Percentiles rank a stretch among this genome's conserved stretches.
Evolutionary conservation across 2,113 vertebrate genomes (phyloP).

Genomic region (Puntigrus tetrazona): DNA sequence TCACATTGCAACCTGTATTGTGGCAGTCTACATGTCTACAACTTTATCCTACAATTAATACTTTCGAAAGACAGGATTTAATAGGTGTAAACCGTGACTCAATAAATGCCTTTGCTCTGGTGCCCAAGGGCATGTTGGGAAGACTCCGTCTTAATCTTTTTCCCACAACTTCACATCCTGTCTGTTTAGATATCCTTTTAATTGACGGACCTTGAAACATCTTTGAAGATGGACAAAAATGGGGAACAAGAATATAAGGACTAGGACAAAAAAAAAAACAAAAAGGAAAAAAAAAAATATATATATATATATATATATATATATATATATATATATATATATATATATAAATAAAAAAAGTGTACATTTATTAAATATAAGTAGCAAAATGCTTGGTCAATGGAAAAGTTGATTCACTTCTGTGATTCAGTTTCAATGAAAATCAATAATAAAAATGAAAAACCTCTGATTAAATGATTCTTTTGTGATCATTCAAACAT

Average conservation of each 20-base stretch:
- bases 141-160: conserved; percentile 16
- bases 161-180: conserved; percentile 38
- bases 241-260: neutral
- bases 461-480: neutral
- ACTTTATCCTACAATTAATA: neutral
- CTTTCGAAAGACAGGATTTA: neutral
- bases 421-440: neutral
- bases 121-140: neutral
- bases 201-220: conserved; percentile 43
- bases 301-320: neutral
- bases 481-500: neutral
- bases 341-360: neutral
- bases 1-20: neutral
- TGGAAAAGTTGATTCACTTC: neutral
- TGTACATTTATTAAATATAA: neutral
- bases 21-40: neutral
- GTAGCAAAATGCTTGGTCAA: neutral
- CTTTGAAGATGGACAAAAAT: conserved; percentile 14
- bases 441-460: too few species aligned
- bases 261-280: too few species aligned
- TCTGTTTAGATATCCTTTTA: neutral
- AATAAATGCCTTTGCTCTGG: conserved; percentile 12
- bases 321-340: neutral
- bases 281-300: too few species aligned
- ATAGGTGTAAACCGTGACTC: conserved; percentile 8